Base-by-base conservation (phyloP, 2,113 vertebrate species). In the Sialia sialis region DNA sequence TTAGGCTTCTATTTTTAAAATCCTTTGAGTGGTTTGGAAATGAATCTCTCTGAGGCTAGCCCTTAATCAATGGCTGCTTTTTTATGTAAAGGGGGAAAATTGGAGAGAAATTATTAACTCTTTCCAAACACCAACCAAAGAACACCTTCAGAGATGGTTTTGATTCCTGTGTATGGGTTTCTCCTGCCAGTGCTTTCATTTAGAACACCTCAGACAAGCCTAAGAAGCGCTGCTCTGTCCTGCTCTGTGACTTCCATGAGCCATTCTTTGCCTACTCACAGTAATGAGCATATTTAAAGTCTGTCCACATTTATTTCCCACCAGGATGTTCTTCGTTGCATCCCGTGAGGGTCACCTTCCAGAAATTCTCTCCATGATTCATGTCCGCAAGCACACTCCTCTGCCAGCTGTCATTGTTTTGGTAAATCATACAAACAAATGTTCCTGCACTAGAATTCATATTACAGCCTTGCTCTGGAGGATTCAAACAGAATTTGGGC, bases 281-380 rank as follows among this genome's bases (percentile, higher is more conserved):
- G 64, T 95, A 97, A 95, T 93, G 94, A 97, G 96, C 72, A 67
- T 89, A 95, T 89, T 51, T 89, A 63, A 93, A 97, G 81, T 97
- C 95, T 97, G 95, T 87, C 95, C 87, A 75, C 87, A 82, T 97
- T 97, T 97, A 74, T 98, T 96, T 98, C 93, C 95, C 95, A 86
- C 93, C 96, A 99, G 99, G 98, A 98, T 99, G 97, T 99, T 99
- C 97, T 99, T 97, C 23, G 99, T 99, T 64, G 99, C 99, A 5
- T 99, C 99, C 59, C 99, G 99, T 60, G 99, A 99, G 98, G 99
- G 99, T 96, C 99, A 99, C 89, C 99, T 99, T 94, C 99, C 99
- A 11, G 98, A 99, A 96, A 98, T 99, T 93, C 97, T 99, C 89
- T 99, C 99, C 90, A 99, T 99, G 99, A 98, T 99, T 98, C 99